Percentiles rank a stretch among this genome's conserved stretches.
phyloP scores from a whole-genome alignment of 2,797 vertebrate species.

The Sparus aurata region DNA sequence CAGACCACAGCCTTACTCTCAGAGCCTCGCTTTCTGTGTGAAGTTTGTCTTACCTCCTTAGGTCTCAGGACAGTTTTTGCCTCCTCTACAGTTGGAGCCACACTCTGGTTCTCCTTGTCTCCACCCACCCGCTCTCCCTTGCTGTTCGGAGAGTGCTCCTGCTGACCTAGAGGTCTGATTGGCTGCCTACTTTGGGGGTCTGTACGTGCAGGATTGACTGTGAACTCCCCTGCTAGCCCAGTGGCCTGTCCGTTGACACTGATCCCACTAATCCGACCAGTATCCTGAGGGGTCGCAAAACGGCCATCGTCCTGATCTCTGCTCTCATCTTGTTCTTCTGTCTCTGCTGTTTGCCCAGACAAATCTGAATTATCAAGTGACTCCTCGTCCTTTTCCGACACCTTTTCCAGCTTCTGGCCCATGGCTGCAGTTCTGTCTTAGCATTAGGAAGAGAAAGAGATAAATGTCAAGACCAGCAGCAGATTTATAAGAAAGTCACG shows the following conservation, averaged over 20 bases:
- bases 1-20: constrained; percentile 34
- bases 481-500: constrained; percentile 39
- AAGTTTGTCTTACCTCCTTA: constrained; percentile 50
- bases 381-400: constrained; percentile 68
- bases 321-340: constrained; percentile 46
- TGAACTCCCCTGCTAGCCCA: constrained; percentile 48
- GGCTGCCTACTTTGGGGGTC: constrained; percentile 73
- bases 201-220: constrained; percentile 61
- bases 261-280: constrained; percentile 54
- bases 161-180: constrained; percentile 68
- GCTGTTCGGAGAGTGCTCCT: constrained; percentile 52
- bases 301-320: constrained; percentile 37
- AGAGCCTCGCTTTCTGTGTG: constrained; percentile 36
- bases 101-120: constrained; percentile 57
- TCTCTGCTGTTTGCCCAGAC: constrained; percentile 55
- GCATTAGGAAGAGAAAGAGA: constrained; percentile 54
- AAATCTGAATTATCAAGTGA: constrained; percentile 50
- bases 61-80: constrained; percentile 62
- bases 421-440: constrained; percentile 66
- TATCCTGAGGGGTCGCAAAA: constrained; percentile 27
- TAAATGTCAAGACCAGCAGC: constrained; percentile 54
- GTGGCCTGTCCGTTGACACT: constrained; percentile 28
- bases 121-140: constrained; percentile 61
- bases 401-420: constrained; percentile 85
- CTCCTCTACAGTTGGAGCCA: constrained; percentile 55